Percentiles rank a stretch among this genome's conserved stretches.
phyloP scores from a whole-genome alignment of 1,140 invertebrate species.

The Polypedilum pembai region DNA sequence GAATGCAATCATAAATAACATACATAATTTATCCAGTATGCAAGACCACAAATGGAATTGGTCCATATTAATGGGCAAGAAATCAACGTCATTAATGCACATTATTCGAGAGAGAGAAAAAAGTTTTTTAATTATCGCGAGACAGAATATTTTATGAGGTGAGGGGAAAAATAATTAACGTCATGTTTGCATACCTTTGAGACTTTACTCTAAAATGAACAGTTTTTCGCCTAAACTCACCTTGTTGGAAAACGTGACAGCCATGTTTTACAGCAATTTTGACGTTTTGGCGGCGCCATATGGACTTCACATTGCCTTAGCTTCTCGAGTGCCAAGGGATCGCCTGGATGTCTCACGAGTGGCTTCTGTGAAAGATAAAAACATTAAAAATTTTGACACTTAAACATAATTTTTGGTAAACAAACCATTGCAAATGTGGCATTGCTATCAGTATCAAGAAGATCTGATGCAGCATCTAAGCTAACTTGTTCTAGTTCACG shows the following conservation, averaged over 20 bases:
- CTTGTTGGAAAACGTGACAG: conserved; percentile 78
- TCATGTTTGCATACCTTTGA: not conserved
- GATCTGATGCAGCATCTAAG: conserved; percentile 72
- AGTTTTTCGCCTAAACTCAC: conserved; percentile 33
- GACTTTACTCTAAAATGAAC: not conserved
- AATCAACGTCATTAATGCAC: not conserved
- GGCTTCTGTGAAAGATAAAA: conserved; percentile 62
- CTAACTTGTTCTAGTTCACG: conserved; percentile 76
- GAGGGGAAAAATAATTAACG: not conserved
- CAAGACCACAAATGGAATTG: no score
- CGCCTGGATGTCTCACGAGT: conserved; percentile 68
- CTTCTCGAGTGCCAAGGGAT: conserved; percentile 69
- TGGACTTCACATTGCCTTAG: conserved; percentile 77
- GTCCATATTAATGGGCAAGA: no score
- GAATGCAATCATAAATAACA: no score
- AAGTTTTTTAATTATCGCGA: conserved; percentile 18
- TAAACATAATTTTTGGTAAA: conserved; percentile 37
- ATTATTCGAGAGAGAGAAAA: not conserved
- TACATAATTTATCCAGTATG: no score
- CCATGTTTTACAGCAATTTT: conserved; percentile 84
- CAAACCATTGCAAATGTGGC: conserved; percentile 76
- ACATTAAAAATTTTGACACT: conserved; percentile 29
- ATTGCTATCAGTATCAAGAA: conserved; percentile 73
- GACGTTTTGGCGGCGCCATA: conserved; percentile 59
- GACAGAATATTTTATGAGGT: conserved; percentile 21